These are phyloP conservation scores for Drosophila teissieri DNA, from an alignment of 1,140 invertebrate species.

Conservation along the genomic window DNA sequence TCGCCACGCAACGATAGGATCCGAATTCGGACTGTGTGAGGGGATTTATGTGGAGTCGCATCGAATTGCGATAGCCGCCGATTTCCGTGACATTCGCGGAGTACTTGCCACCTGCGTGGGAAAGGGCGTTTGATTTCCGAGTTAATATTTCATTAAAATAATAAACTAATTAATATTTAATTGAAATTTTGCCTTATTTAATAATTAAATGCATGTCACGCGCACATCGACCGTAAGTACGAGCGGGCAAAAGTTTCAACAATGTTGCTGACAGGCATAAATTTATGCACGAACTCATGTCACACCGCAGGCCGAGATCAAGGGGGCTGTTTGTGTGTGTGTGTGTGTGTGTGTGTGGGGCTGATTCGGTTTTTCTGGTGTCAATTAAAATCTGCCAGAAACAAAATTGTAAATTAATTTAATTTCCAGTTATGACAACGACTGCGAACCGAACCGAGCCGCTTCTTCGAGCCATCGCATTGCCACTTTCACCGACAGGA, in stretches of 20 bases:
- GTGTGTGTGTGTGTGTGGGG: background rate
- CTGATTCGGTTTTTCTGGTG: conserved; percentile 53
- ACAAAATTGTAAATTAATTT: conserved; percentile 68
- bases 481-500: conserved; percentile 22
- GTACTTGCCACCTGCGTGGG: conserved; percentile 89
- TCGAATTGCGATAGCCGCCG: conserved; percentile 90
- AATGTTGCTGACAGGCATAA: conserved; percentile 67
- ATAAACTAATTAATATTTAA: conserved; percentile 77
- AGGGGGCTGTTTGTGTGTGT: background rate
- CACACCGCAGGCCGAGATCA: conserved; percentile 29
- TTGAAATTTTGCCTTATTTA: conserved; percentile 72
- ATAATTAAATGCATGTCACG: conserved; percentile 76
- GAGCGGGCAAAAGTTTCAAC: conserved; percentile 36
- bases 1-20: conserved; percentile 94
- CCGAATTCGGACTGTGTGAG: conserved; percentile 90
- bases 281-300: conserved; percentile 65
- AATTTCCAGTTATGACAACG: conserved; percentile 58
- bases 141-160: conserved; percentile 66
- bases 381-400: conserved; percentile 62
- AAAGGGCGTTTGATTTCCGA: conserved; percentile 27
- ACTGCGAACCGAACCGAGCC: conserved; percentile 13
- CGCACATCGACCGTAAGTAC: conserved; percentile 35
- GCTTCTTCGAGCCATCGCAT: conserved; percentile 15
- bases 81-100: conserved; percentile 88
- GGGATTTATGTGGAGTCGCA: conserved; percentile 90